phyloP scores from a whole-genome alignment of 2,113 vertebrate genomes.

The Hydrolagus affinis region DNA sequence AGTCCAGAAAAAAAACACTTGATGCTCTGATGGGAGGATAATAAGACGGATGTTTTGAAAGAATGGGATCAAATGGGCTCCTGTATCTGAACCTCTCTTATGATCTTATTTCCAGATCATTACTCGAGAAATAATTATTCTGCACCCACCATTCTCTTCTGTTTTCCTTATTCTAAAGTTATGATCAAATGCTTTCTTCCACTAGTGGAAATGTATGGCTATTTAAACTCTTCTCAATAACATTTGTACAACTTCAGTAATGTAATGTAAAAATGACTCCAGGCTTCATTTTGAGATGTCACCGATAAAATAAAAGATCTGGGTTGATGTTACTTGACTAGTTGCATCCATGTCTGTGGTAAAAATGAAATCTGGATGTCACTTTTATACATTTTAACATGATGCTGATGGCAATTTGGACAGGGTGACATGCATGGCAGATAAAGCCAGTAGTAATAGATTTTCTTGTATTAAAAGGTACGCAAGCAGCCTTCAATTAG shows the following conservation, averaged over 20 bases:
- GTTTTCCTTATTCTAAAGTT: no score
- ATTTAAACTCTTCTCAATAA: conserved; percentile 1
- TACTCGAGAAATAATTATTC: no score
- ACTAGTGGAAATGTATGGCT: background rate
- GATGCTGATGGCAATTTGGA: background rate
- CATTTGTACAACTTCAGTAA: background rate
- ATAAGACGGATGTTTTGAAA: no score
- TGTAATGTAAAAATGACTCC: conserved; percentile 11
- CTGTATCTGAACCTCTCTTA: no score
- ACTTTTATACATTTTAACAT: background rate
- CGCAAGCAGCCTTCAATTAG: background rate
- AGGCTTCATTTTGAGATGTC: conserved; percentile 16
- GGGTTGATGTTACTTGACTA: conserved; percentile 10
- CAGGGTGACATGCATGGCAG: background rate
- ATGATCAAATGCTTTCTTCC: no score
- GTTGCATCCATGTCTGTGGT: conserved; percentile 1
- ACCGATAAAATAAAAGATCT: conserved; percentile 13
- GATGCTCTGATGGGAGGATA: no score
- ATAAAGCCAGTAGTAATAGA: background rate
- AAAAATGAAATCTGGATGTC: background rate
- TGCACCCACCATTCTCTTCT: no score
- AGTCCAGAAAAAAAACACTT: no score
- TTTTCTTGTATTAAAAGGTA: background rate
- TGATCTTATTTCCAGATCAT: no score
- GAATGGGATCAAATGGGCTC: no score